These are phyloP conservation scores for Pongo abelii DNA, from an alignment of 2,113 vertebrate species.

Conservation along the genomic window DNA sequence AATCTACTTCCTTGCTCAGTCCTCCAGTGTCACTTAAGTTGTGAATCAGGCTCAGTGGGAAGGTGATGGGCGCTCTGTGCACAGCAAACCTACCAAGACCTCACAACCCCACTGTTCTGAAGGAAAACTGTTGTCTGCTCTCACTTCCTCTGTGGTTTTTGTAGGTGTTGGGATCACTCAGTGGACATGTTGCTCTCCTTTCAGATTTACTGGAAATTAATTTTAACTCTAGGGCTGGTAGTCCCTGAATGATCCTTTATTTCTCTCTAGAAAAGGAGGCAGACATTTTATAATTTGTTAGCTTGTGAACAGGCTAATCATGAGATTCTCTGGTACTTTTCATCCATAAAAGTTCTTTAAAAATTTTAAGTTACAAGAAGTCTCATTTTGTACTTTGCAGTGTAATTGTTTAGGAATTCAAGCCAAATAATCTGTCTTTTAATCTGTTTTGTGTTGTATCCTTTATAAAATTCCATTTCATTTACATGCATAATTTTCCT, in stretches of 20 bases:
- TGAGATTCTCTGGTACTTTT: slow-evolving; percentile 19
- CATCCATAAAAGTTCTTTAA: not conserved
- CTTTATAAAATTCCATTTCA: not conserved
- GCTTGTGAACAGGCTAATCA: not conserved
- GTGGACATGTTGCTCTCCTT: slow-evolving; percentile 25
- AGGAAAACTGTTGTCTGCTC: not conserved
- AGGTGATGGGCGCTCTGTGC: not conserved
- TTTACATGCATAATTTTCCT: not conserved
- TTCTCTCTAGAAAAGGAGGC: not conserved
- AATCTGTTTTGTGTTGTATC: not conserved
- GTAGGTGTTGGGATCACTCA: slow-evolving; percentile 52
- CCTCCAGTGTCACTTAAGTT: not conserved
- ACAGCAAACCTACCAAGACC: not conserved
- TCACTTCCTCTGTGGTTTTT: slow-evolving; percentile 61
- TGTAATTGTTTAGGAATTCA: not conserved
- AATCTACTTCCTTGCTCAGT: not conserved
- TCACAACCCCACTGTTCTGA: not conserved
- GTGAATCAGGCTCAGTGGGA: slow-evolving; percentile 2
- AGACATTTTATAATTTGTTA: not conserved
- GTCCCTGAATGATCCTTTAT: slow-evolving; percentile 51
- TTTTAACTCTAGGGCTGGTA: slow-evolving; percentile 44
- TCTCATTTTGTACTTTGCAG: not conserved
- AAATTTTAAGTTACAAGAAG: not conserved
- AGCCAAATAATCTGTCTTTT: not conserved
- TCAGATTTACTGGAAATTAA: slow-evolving; percentile 60